Evolutionary conservation across 2,797 vertebrate species (phyloP).

Genomic region (Neoniphon sammara): DNA sequence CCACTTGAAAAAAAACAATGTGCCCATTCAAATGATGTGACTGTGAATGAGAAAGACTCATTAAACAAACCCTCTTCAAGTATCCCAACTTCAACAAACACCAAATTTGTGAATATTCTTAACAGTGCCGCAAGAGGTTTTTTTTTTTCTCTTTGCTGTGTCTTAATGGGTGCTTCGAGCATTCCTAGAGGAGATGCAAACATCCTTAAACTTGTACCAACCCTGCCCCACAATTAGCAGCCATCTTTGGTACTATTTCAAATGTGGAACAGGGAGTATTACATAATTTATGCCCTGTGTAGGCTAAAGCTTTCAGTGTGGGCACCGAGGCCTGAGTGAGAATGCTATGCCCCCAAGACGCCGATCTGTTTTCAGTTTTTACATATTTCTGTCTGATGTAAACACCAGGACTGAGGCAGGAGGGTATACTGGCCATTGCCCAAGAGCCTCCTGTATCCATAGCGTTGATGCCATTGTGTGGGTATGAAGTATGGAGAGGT

Average conservation of each 20-base stretch:
- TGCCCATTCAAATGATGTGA: slow-evolving; percentile 2
- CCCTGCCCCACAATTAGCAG: slow-evolving; percentile 14
- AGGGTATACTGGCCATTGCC: slow-evolving; percentile 22
- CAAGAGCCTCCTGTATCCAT: slow-evolving; percentile 25
- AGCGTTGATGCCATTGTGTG: slow-evolving; percentile 46
- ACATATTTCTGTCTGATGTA: slow-evolving; percentile 44
- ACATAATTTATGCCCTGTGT: slow-evolving; percentile 23
- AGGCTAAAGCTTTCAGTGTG: slow-evolving; percentile 28
- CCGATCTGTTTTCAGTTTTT: slow-evolving; percentile 30
- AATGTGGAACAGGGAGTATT: slow-evolving; percentile 20
- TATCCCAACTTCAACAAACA: slow-evolving; percentile 3
- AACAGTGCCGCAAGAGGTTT: not conserved
- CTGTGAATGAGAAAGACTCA: slow-evolving; percentile 12
- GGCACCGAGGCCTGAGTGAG: slow-evolving; percentile 7
- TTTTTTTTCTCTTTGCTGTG: not conserved
- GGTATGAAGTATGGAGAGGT: slow-evolving; percentile 33
- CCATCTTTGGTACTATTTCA: slow-evolving; percentile 5
- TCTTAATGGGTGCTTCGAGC: not conserved
- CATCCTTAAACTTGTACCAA: slow-evolving; percentile 22
- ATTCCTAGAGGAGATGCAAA: slow-evolving; percentile 5
- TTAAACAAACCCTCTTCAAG: slow-evolving; percentile 3
- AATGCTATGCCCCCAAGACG: not conserved
- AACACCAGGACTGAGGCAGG: slow-evolving; percentile 35
- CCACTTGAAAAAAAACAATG: slow-evolving; percentile 3
- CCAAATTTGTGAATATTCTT: not conserved